Percentiles rank a stretch among this genome's conserved stretches.
Evolutionary conservation across 2,888 invertebrate species (phyloP).

Genomic region (Acholoe squamosa): DNA sequence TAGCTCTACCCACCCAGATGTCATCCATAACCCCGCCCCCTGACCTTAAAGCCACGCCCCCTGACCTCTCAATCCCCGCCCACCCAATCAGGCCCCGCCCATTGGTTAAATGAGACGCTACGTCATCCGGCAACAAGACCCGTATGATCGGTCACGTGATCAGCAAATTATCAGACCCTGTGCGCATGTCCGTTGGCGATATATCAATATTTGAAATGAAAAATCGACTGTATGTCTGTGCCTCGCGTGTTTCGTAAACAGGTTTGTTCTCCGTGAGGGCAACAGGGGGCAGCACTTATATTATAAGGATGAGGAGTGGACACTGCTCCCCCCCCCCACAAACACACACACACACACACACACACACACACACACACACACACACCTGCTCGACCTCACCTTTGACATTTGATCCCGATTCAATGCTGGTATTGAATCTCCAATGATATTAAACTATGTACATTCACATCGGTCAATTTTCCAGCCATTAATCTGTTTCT

Average conservation of each 20-base stretch:
- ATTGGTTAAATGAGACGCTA: not conserved
- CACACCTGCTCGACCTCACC: too few species aligned
- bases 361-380: too few species aligned
- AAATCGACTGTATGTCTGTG: slow-evolving; percentile 46
- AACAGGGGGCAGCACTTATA: not conserved
- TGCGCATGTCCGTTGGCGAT: slow-evolving; percentile 56
- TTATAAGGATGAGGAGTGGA: not conserved
- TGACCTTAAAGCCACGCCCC: not conserved
- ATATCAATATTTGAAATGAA: slow-evolving; percentile 60
- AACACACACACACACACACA: too few species aligned
- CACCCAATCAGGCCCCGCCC: not conserved
- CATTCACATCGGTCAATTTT: too few species aligned
- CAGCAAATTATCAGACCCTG: slow-evolving; percentile 39
- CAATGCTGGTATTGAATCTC: too few species aligned
- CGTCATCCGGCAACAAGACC: not conserved
- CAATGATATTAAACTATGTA: too few species aligned
- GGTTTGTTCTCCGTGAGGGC: slow-evolving; percentile 28
- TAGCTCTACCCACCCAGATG: not conserved
- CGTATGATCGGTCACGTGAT: slow-evolving; percentile 38
- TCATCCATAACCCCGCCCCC: not conserved
- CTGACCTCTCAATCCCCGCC: too few species aligned
- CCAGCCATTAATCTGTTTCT: too few species aligned
- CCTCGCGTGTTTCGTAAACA: slow-evolving; percentile 45
- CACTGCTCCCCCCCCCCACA: not conserved
- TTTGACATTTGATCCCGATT: too few species aligned